These are phyloP conservation scores for Acanthopleura granulata DNA, from an alignment of 2,888 invertebrate genomes.

Conservation along the genomic window DNA sequence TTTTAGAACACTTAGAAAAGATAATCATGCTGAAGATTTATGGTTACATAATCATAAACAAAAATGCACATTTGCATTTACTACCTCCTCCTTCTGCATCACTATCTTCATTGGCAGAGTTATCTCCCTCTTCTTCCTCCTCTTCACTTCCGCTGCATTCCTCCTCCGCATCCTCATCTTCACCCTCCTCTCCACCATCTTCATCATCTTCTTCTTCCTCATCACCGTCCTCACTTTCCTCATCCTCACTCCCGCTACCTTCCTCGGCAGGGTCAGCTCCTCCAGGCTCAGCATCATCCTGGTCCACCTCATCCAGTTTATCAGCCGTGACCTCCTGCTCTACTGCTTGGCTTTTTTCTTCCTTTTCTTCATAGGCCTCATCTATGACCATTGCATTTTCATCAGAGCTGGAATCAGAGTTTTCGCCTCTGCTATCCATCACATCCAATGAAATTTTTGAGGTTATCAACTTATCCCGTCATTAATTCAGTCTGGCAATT, in stretches of 20 bases:
- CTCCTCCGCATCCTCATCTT: not conserved
- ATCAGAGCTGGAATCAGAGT: not conserved
- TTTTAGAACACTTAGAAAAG: no score
- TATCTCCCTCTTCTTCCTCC: slow-evolving; percentile 30
- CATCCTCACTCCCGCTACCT: not conserved
- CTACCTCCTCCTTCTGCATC: slow-evolving; percentile 20
- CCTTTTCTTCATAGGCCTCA: not conserved
- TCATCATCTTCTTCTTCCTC: slow-evolving; percentile 1
- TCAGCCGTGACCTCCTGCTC: not conserved
- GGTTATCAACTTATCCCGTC: no score
- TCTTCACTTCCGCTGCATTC: slow-evolving; percentile 28
- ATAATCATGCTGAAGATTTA: no score
- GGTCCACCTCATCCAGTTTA: not conserved
- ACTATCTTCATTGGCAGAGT: slow-evolving; percentile 26
- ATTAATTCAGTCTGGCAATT: no score
- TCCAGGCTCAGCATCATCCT: not conserved
- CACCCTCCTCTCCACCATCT: not conserved
- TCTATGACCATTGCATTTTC: slow-evolving; percentile 9
- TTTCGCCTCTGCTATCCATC: not conserved
- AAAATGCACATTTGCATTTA: no score
- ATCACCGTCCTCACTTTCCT: not conserved
- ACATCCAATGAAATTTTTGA: not conserved
- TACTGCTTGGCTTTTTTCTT: not conserved
- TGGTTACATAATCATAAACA: no score
- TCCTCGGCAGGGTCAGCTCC: not conserved